A percentile compares a stretch with the other conserved stretches of the same genome.
Evolutionary conservation across 2,113 vertebrate species (phyloP).

Genomic region (Muntiacus muntjak): DNA sequence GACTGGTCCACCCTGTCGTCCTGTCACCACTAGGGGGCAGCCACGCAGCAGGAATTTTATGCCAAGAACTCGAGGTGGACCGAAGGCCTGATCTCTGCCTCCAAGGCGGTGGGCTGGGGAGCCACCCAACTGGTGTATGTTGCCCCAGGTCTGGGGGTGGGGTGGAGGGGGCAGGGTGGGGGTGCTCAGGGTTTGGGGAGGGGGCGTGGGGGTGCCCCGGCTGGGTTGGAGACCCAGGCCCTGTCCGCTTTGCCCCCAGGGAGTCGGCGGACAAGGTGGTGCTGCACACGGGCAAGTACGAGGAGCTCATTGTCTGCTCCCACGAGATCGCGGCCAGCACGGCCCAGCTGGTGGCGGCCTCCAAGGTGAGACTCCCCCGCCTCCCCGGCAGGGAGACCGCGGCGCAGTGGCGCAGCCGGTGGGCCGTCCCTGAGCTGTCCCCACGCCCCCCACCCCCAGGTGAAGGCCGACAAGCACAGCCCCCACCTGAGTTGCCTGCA

Average conservation of each 20-base stretch:
- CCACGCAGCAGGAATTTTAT: slow-evolving; percentile 94
- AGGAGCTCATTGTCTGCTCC: slow-evolving; percentile 96
- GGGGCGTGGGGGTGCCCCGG: not conserved
- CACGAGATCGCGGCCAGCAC: slow-evolving; percentile 97
- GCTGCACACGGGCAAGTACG: slow-evolving; percentile 93
- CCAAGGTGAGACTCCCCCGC: slow-evolving; percentile 85
- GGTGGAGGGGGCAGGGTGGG: not conserved
- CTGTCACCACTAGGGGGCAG: slow-evolving; percentile 86
- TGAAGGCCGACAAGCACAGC: slow-evolving; percentile 92
- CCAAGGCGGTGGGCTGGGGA: slow-evolving; percentile 98
- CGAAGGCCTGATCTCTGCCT: slow-evolving; percentile 96
- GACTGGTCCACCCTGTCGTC: not conserved
- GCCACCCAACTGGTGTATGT: slow-evolving; percentile 98
- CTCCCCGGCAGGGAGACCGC: rapidly evolving
- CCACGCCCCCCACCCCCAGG: slow-evolving; percentile 80
- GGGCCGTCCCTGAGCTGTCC: not conserved
- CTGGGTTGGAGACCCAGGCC: not conserved
- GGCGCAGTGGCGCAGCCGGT: rapidly evolving
- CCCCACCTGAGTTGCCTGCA: slow-evolving; percentile 87
- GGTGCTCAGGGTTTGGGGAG: not conserved
- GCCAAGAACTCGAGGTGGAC: slow-evolving; percentile 98
- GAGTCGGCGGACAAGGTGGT: slow-evolving; percentile 96
- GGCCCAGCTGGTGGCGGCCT: slow-evolving; percentile 96
- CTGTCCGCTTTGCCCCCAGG: slow-evolving; percentile 66
- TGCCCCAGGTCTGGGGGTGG: not conserved